These are phyloP conservation scores for Danionella cerebrum DNA, from an alignment of 2,113 vertebrate genomes.

Conservation along the genomic window DNA sequence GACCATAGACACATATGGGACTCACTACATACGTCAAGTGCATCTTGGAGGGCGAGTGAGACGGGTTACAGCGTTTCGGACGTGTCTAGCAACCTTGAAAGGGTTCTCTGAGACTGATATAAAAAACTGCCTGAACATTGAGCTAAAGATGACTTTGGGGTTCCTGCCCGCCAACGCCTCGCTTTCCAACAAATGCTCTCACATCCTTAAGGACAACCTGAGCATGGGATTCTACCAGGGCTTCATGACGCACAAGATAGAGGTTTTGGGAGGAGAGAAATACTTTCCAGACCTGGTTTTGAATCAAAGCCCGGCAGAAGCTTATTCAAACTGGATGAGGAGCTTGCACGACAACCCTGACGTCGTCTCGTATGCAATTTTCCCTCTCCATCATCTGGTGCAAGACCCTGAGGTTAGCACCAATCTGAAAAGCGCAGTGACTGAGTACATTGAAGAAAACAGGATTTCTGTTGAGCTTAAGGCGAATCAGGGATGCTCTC, in stretches of 20 bases:
- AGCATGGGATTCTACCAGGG: conserved; percentile 64
- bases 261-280: conserved; percentile 61
- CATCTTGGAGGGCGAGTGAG: conserved; percentile 66
- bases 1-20: conserved; percentile 67
- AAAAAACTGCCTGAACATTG: conserved; percentile 63
- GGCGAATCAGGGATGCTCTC: conserved; percentile 50
- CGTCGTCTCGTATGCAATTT: conserved; percentile 62
- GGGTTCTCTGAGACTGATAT: conserved; percentile 58
- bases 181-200: conserved; percentile 56
- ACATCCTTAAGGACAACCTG: conserved; percentile 56
- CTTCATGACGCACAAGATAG: conserved; percentile 64
- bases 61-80: conserved; percentile 65
- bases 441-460: conserved; percentile 59
- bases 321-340: conserved; percentile 61
- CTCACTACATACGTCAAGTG: conserved; percentile 70
- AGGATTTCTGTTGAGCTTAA: conserved; percentile 45
- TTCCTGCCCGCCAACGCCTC: conserved; percentile 56
- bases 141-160: conserved; percentile 58
- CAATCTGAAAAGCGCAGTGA: conserved; percentile 50
- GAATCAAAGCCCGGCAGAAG: conserved; percentile 50
- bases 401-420: conserved; percentile 49
- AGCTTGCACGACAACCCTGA: conserved; percentile 62
- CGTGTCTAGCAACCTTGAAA: conserved; percentile 63
- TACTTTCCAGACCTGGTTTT: conserved; percentile 61
- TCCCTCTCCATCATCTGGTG: conserved; percentile 63